Conservation (phyloP, 2,113 vertebrate genomes). For the Zosterops hypoxanthus region DNA sequence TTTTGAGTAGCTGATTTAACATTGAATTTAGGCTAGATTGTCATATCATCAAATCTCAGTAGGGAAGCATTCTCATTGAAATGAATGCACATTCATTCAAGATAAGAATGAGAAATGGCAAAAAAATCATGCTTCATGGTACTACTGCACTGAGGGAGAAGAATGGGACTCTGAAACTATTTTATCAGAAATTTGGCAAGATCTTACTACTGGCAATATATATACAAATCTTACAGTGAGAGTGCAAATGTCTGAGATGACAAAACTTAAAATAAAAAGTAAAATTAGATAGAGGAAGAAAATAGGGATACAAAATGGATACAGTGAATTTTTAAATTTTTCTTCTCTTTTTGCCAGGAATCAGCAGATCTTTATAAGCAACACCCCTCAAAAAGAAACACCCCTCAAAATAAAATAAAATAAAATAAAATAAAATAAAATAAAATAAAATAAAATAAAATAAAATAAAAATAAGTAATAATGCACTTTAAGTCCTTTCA, state of each 20-base stretch:
- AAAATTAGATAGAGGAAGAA: neutral
- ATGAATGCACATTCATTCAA: neutral
- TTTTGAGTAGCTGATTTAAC: neutral
- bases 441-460: too few relatives aligned
- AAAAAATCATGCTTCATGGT: neutral
- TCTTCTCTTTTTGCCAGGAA: neutral
- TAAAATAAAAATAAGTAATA: too few relatives aligned
- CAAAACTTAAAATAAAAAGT: neutral
- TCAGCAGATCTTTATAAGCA: neutral
- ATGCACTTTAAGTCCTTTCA: neutral
- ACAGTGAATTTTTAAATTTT: fast-evolving
- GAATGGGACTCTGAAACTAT: neutral
- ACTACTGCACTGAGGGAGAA: neutral
- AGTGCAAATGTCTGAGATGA: neutral
- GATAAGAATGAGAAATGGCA: neutral
- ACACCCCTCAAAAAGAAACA: fast-evolving
- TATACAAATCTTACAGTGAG: neutral
- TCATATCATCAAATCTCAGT: neutral
- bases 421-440: too few relatives aligned
- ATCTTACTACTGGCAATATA: neutral
- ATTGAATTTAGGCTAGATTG: neutral
- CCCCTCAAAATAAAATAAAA: too few relatives aligned
- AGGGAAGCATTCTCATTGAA: neutral
- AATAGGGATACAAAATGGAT: neutral
- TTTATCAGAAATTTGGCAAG: neutral